Evolutionary conservation across 2,797 vertebrate genomes (phyloP), one percentile per base, ranked within the genome.

Genomic region (Molossus molossus): DNA sequence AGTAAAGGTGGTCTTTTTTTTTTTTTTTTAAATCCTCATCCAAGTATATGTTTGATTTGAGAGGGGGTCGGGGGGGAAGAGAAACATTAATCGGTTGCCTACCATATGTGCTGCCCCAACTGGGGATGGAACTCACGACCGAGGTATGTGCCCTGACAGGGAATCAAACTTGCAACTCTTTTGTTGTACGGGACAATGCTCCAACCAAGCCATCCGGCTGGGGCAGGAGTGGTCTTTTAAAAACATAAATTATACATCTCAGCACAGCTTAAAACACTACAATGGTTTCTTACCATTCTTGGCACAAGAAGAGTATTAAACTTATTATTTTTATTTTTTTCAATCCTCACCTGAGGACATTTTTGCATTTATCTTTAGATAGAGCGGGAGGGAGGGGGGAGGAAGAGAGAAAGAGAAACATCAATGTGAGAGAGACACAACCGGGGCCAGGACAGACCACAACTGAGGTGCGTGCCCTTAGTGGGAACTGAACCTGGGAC

Each of bases 231-330:
- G 15, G 27, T 62, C 45, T 94, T 94, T 85, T 27, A 90, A 79
- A 79, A 79, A 62, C n/a, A 70, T n/a, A 77, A 62, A 70, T 79
- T 90, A 79, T 5, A 85, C 9, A 85, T 70, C 33, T 48, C 55
- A 79, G 40, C 10, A 77, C 37, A 90, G 53, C 45, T 85, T 75
- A 79, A 58, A 93, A 64, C 50, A 69, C 5, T 14, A 13, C 15
- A 88, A 60, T 45, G 20, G 25, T 27, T 72, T 90, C 64, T 27
- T 9, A 75, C 33, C 73, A 89, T 57, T 87, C 50, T 69, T 69
- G 60, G 86, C 84, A 50, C 83, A 83, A 69, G 27, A 45, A 45
- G 40, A 17, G 33, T 83, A 67, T 13, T 94, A 23, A 83, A 90
- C 21, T 94, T 80, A 72, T 5, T 45, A 45, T 45, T 45, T 5